These are phyloP conservation scores for Melolontha melolontha DNA, from an alignment of 2,888 invertebrate genomes.

Conservation along the genomic window DNA sequence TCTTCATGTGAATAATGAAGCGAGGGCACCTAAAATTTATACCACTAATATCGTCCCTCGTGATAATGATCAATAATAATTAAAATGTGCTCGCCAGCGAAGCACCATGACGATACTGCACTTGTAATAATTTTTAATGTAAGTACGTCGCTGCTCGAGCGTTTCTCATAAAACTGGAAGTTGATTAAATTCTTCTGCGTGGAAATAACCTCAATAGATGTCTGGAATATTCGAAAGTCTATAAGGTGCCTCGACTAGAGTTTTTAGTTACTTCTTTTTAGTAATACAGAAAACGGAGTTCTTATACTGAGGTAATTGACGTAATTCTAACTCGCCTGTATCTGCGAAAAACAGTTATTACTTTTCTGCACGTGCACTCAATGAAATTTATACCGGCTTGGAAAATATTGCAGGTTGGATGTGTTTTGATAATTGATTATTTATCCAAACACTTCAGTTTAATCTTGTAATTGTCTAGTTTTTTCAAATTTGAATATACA, in stretches of 20 bases:
- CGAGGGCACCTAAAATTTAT: slow-evolving; percentile 1
- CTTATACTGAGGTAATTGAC: too few relatives aligned
- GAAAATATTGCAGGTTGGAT: too few relatives aligned
- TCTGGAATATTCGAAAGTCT: slow-evolving; percentile 31
- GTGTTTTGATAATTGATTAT: too few relatives aligned
- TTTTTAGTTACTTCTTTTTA: background rate
- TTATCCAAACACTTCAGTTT: too few relatives aligned
- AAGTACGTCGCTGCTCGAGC: background rate
- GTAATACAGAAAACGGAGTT: background rate
- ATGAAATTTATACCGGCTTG: too few relatives aligned
- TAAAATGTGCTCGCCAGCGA: slow-evolving; percentile 6
- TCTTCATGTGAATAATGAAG: slow-evolving; percentile 1
- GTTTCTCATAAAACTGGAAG: slow-evolving; percentile 10
- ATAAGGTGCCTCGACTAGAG: background rate
- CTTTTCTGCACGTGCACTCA: too few relatives aligned
- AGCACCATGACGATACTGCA: background rate
- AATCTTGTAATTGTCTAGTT: too few relatives aligned
- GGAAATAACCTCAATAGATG: slow-evolving; percentile 23
- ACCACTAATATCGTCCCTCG: background rate
- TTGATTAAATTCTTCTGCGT: slow-evolving; percentile 30
- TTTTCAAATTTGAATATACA: too few relatives aligned
- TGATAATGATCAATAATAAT: slow-evolving; percentile 12
- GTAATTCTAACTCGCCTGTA: too few relatives aligned
- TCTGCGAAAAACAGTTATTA: too few relatives aligned
- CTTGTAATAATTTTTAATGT: slow-evolving; percentile 11